Base-by-base conservation (phyloP, 2,797 vertebrate genomes). In the Macrochelys suwanniensis region DNA sequence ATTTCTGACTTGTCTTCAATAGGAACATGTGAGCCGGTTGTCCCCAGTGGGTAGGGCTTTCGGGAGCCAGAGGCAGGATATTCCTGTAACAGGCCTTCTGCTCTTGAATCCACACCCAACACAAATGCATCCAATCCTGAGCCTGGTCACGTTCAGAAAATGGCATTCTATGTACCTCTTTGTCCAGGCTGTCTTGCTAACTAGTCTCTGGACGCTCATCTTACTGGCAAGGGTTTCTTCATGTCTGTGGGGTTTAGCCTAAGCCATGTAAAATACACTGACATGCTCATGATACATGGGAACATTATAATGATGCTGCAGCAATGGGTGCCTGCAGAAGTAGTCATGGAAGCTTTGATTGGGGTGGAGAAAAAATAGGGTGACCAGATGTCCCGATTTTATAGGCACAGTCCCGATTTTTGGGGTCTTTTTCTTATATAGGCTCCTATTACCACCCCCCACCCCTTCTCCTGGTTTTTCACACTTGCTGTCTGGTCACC, bases 301-400 rank as follows among this genome's bases (percentile, higher is more conserved):
- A 0, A 0, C 56, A 3, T 89, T 37, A 33, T 57, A 42, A 47
- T 89, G 82, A 54, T 50, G 28, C 2, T 0, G 85, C 94, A 90
- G 79, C 90, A 79, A 88, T 78, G 2, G 54, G 87, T 53, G 93
- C 94, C 82, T 5, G 87, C 28, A 80, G 89, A 88, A 90, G 49
- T 89, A 53, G 37, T 85, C 80, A 3, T 3, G 88, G 95, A 96
- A 97, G 95, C 89, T 90, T 87, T 57, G 93, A 13, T 42, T 71
- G 37, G 9, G 37, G 68, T 25, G 37, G 74, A 77, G 12, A 77
- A 42, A 42, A 42, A 42, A 42, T 42, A 42, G 37, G 37, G 37
- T 42, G 37, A 42, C 37, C 37, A 42, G 37, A 42, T 42, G 37
- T 42, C 37, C 37, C 37, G 3, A 42, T 42, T 42, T 42, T 42